These are phyloP conservation scores for Hemichromis elongatus DNA, from an alignment of 2,113 vertebrate genomes.

Conservation along the genomic window DNA sequence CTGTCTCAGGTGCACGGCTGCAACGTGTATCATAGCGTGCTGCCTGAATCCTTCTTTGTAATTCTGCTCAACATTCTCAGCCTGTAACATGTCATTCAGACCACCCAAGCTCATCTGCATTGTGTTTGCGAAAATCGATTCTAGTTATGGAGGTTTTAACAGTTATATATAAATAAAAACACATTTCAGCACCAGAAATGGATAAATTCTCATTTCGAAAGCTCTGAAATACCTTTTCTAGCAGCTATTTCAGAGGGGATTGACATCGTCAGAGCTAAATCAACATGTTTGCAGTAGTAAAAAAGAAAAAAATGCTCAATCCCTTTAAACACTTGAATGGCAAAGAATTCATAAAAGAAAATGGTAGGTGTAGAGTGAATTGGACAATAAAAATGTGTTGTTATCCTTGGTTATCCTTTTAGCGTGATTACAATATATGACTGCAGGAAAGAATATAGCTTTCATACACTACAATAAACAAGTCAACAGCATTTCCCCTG, in stretches of 20 bases:
- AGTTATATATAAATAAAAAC: not conserved
- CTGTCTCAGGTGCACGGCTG: conserved; percentile 26
- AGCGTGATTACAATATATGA: not conserved
- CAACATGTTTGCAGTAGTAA: not conserved
- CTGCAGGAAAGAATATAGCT: not conserved
- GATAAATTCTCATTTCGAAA: not conserved
- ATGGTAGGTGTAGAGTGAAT: not conserved
- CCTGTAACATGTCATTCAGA: not conserved
- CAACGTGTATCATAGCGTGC: conserved; percentile 13
- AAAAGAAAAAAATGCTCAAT: not conserved
- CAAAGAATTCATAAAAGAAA: not conserved
- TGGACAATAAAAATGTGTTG: not conserved
- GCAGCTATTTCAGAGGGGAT: not conserved
- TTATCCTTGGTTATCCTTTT: not conserved
- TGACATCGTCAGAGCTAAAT: not conserved
- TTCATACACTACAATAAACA: not conserved
- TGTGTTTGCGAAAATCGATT: conserved; percentile 10
- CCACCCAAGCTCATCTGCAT: not conserved
- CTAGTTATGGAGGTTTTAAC: not conserved
- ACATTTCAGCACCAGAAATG: not conserved
- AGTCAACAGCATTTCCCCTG: not conserved
- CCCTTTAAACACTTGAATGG: not conserved
- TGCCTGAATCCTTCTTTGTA: conserved; percentile 18
- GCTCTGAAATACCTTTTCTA: not conserved
- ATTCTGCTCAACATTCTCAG: conserved; percentile 19